Evolutionary conservation across 2,888 invertebrate species (phyloP), one percentile per base, ranked within the genome.

Genomic region (Hemicrepidius hirtus): DNA sequence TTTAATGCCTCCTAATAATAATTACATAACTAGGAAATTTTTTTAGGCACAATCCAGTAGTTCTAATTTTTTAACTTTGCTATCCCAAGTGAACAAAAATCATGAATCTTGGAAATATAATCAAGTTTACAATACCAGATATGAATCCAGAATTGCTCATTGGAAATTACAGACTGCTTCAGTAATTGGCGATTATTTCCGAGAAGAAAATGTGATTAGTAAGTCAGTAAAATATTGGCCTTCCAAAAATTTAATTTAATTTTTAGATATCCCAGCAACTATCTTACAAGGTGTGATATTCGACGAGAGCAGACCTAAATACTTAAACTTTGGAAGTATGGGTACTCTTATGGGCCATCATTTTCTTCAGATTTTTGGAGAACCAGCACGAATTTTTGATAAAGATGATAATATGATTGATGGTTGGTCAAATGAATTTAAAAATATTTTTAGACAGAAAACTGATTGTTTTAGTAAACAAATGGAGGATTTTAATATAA

Each of bases 211-310:
- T 10, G 20, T 63, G 6, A 37, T 72, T 12, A 44, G 72, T 72
- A 63, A 63, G 62, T 35, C n/a, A n/a, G n/a, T n/a, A n/a, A n/a
- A n/a, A n/a, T n/a, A n/a, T n/a, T n/a, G n/a, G n/a, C n/a, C n/a
- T n/a, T 32, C 32, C 4, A 9, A 1, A 5, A 32, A 21, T 12
- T 24, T 24, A 40, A 9, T 12, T 41, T 24, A 13, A 10, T 49
- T 21, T 20, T 59, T 24, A 73, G 73, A 24, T 53, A 18, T 96
- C 86, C 95, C 96, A 0, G 96, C 96, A 77, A 96, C 95, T 68
- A 95, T 96, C 76, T 88, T 97, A 0, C 96, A 96, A 88, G 95
- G 95, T 0, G 91, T 92, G 0, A 96, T 96, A 89, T 97, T 96
- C 87, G 92, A 92, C 62, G 93, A 94, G 57, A 91, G 93, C 40